Conservation (phyloP, 1,140 invertebrate genomes). For the Trypoxylus dichotomus region DNA sequence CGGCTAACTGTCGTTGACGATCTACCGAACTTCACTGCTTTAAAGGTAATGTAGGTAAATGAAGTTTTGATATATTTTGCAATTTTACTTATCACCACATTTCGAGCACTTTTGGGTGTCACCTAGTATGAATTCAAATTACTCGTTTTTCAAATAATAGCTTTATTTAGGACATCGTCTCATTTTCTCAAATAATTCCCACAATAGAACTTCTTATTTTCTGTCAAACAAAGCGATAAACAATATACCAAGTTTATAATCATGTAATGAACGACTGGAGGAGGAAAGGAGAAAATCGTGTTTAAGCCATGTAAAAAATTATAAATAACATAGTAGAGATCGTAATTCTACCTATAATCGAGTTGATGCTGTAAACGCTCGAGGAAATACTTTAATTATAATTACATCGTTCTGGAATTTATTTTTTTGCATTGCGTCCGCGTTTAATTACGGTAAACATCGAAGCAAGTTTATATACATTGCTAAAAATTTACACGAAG, state of each 20-base stretch:
- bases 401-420: neutral
- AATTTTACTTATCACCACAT: too few relatives aligned
- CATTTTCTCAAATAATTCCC: neutral
- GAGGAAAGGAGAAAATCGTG: neutral
- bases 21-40: too few relatives aligned
- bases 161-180: too few relatives aligned
- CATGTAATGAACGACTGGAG: neutral
- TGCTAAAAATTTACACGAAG: neutral
- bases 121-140: too few relatives aligned
- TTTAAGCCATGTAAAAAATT: neutral
- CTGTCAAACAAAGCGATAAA: neutral
- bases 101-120: too few relatives aligned
- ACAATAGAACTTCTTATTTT: neutral
- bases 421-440: neutral
- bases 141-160: too few relatives aligned
- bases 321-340: slow-evolving; percentile 3
- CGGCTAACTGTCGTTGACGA: too few relatives aligned
- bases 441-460: neutral
- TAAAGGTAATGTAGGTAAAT: too few relatives aligned
- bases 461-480: neutral
- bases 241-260: neutral
- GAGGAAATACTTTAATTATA: neutral
- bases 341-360: neutral
- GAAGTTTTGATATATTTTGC: too few relatives aligned
- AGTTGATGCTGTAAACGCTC: neutral